phyloP scores from a whole-genome alignment of 1,140 invertebrate genomes.

The Meteorus sp. region DNA sequence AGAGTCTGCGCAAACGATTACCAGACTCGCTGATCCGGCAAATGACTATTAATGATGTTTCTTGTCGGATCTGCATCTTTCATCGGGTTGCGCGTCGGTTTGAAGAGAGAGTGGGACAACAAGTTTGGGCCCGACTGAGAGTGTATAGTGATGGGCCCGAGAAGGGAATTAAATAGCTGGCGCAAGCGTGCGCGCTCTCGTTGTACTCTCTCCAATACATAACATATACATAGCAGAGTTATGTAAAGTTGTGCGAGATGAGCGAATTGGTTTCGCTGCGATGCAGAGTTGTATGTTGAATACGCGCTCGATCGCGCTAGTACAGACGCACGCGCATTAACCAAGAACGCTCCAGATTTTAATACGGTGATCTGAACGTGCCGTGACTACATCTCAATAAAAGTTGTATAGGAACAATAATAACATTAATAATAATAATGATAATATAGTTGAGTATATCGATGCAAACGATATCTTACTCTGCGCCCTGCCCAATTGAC shows the following conservation, averaged over 20 bases:
- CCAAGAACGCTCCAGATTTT: constrained; percentile 11
- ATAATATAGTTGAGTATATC: too few species aligned
- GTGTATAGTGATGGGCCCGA: too few species aligned
- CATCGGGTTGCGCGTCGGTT: constrained; percentile 25
- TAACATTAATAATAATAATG: constrained; percentile 37
- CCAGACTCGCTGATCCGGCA: constrained; percentile 53
- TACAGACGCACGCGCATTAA: too few species aligned
- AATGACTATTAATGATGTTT: constrained; percentile 58
- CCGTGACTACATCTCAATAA: constrained; percentile 32
- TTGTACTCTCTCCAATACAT: too few species aligned
- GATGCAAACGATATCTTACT: constrained; percentile 26
- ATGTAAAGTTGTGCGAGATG: background rate
- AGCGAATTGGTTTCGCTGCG: constrained; percentile 9
- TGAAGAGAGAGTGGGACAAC: too few species aligned
- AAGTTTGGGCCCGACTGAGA: too few species aligned
- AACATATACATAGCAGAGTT: too few species aligned
- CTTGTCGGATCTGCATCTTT: constrained; percentile 52
- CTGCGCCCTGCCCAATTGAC: constrained; percentile 8
- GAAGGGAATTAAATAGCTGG: too few species aligned
- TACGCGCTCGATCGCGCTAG: background rate
- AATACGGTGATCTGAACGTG: constrained; percentile 24
- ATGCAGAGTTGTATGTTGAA: background rate
- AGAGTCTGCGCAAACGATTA: constrained; percentile 48
- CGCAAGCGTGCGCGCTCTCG: too few species aligned
- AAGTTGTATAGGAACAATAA: constrained; percentile 14